These are phyloP conservation scores for Diarsia dahlii DNA, from an alignment of 2,888 invertebrate genomes.

Conservation along the genomic window DNA sequence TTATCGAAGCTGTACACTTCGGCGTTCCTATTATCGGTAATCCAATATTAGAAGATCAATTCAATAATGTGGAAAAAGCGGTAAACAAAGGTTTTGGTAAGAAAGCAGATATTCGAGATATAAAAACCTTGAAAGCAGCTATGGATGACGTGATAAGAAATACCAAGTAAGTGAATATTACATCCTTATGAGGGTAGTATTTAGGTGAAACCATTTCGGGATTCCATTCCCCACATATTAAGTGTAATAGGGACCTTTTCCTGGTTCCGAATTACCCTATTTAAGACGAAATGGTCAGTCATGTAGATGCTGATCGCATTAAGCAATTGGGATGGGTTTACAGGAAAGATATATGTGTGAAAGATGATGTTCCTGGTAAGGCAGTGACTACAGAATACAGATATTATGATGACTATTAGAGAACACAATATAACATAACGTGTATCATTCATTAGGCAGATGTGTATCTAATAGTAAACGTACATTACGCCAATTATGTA, in stretches of 20 bases:
- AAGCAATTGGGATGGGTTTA: neutral
- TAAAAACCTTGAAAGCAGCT: constrained; percentile 19
- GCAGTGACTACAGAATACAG: too few relatives aligned
- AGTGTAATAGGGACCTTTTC: constrained; percentile 3
- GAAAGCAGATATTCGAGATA: constrained; percentile 59
- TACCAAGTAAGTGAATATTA: constrained; percentile 45
- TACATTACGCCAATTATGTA: too few relatives aligned
- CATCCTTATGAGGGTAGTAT: constrained; percentile 32
- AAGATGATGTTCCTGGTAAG: neutral
- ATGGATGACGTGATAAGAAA: constrained; percentile 40
- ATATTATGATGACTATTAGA: neutral
- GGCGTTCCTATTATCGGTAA: constrained; percentile 72
- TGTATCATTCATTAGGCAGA: too few relatives aligned
- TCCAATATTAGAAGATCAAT: constrained; percentile 72
- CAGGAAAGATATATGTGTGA: neutral
- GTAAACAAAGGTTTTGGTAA: constrained; percentile 68
- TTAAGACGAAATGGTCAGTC: constrained; percentile 10
- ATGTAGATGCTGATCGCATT: constrained; percentile 10
- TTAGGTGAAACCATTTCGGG: constrained; percentile 18
- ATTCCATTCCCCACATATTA: constrained; percentile 34
- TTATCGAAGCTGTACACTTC: constrained; percentile 71
- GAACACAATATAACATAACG: neutral
- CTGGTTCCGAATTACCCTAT: constrained; percentile 17
- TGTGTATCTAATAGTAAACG: too few relatives aligned
- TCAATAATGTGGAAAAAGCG: constrained; percentile 67